Base-by-base conservation (phyloP, 2,797 vertebrate genomes). In the Clarias platycephalus region DNA sequence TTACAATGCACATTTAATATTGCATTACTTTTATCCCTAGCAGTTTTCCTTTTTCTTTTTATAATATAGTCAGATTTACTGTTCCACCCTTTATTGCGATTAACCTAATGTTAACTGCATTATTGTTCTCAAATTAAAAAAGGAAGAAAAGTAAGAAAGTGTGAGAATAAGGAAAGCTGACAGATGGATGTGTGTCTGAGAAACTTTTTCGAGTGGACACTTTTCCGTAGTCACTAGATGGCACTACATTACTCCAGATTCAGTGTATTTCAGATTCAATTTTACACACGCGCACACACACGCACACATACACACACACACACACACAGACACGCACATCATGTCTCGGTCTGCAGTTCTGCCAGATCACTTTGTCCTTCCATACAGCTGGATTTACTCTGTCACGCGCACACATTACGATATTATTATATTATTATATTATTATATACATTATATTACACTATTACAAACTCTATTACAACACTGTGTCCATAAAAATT, bases 141-240 rank as follows among this genome's bases (percentile, higher is more conserved):
- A 8, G 15, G 22, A 75, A 55, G 16, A 34, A 12, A 34, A 34
- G 44, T n/a, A 49, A 0, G 3, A 16, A 24, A 5, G 37, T 9
- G 26, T 10, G 15, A 37, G 55, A 37, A 22, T 2, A 15, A 18
- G 22, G 18, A 9, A 26, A 18, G 18, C 24, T 63, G 76, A 37
- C 28, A 58, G 58, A n/a, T 16, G 22, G 76, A 79, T 44, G 75
- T 44, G 55, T 58, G 22, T 62, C 20, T 1, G 31, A 62, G 22
- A 63, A 63, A 79, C 34, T 63, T 79, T 76, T 31, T 15, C 2
- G 2, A 71, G 20, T 84, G 84, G 72, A 89, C 84, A 88, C 83
- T 87, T 87, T 85, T 53, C 80, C 60, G 1, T 26, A 84, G 90
- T 90, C 97, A 94, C 96, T 97, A 97, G 97, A 95, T 97, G 97